Conservation (phyloP, 2,113 vertebrate species). For the Poecilia latipinna region DNA sequence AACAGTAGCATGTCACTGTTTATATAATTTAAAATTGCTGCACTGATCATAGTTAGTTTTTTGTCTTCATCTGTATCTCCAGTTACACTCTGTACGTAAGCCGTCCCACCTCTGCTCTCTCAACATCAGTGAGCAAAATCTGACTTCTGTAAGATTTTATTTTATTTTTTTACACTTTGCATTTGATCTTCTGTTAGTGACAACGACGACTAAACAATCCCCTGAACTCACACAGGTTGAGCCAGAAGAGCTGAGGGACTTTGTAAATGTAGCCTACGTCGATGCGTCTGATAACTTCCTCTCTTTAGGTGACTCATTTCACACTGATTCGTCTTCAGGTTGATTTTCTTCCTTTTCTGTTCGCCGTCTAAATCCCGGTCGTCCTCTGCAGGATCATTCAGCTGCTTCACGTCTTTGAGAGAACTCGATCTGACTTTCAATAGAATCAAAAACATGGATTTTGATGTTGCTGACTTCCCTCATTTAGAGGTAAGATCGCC, state of each 20-base stretch:
- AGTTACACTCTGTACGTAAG: slow-evolving; percentile 75
- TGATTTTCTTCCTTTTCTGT: background rate
- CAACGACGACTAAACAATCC: background rate
- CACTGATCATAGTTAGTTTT: background rate
- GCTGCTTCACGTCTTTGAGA: slow-evolving; percentile 80
- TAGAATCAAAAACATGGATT: slow-evolving; percentile 72
- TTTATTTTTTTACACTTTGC: background rate
- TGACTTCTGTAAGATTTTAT: slow-evolving; percentile 77
- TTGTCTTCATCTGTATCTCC: slow-evolving; percentile 75
- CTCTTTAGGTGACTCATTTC: slow-evolving; percentile 75
- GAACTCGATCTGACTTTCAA: slow-evolving; percentile 87
- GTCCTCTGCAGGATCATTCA: slow-evolving; percentile 78
- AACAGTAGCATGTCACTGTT: background rate
- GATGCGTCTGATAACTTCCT: slow-evolving; percentile 87
- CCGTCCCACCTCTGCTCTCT: slow-evolving; percentile 84
- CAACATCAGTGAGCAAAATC: slow-evolving; percentile 81
- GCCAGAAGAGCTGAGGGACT: slow-evolving; percentile 82
- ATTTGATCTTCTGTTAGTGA: background rate
- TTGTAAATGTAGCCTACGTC: slow-evolving; percentile 82
- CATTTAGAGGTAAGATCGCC: slow-evolving; percentile 81
- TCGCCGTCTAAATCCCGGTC: background rate
- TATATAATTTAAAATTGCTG: background rate
- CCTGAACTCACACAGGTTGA: slow-evolving; percentile 76
- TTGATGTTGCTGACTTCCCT: slow-evolving; percentile 82
- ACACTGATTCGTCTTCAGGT: background rate